phyloP scores from a whole-genome alignment of 2,888 invertebrate genomes.

The Pinctada fucata region DNA sequence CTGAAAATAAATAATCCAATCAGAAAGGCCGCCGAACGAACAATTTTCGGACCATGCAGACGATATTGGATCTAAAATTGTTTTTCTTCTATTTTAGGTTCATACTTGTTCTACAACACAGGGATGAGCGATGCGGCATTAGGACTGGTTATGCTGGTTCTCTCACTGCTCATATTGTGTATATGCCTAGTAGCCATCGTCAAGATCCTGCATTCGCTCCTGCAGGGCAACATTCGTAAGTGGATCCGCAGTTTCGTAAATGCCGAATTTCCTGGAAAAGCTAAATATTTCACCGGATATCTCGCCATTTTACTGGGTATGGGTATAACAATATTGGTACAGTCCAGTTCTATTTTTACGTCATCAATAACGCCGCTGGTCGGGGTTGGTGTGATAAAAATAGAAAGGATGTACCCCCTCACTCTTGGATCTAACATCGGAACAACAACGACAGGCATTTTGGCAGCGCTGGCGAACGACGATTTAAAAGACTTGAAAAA shows the following conservation, averaged over 20 bases:
- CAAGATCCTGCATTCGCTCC: constrained; percentile 67
- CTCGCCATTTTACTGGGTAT: constrained; percentile 67
- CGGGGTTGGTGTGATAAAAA: constrained; percentile 66
- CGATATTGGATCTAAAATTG: too few relatives aligned
- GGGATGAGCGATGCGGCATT: constrained; percentile 58
- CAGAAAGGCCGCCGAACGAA: too few relatives aligned
- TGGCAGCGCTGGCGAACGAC: constrained; percentile 67
- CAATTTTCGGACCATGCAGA: too few relatives aligned
- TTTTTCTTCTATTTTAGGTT: constrained; percentile 13
- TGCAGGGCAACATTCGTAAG: constrained; percentile 66
- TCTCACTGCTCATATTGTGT: constrained; percentile 63
- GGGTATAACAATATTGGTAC: constrained; percentile 69
- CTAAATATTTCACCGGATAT: constrained; percentile 67
- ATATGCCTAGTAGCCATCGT: constrained; percentile 68
- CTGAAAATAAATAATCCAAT: too few relatives aligned
- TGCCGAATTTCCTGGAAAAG: constrained; percentile 67
- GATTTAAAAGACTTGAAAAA: not conserved
- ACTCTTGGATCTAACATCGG: constrained; percentile 73
- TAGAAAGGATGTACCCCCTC: constrained; percentile 72
- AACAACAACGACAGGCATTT: constrained; percentile 71
- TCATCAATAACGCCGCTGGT: constrained; percentile 72
- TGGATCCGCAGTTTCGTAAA: constrained; percentile 67
- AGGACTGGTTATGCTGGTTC: constrained; percentile 62
- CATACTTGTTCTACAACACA: constrained; percentile 54
- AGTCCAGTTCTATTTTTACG: constrained; percentile 72